phyloP scores from a whole-genome alignment of 2,888 invertebrate species.

The Hemistola chrysoprasaria region DNA sequence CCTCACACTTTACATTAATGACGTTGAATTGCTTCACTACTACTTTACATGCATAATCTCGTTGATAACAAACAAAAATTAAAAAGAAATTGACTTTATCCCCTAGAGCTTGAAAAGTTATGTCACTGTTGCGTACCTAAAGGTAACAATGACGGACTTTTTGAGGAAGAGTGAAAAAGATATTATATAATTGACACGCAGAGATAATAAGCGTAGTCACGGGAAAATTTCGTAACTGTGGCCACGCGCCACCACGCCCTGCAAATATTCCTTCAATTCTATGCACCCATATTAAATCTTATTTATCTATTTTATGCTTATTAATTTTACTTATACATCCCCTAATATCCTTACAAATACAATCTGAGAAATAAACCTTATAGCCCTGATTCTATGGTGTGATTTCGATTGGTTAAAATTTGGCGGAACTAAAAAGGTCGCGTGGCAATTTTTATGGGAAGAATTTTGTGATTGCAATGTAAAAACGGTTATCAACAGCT shows the following conservation, averaged over 20 bases:
- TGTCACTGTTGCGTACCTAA: no score
- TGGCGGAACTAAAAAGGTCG: slow-evolving; percentile 60
- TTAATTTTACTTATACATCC: slow-evolving; percentile 28
- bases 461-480: slow-evolving; percentile 37
- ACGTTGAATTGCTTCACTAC: no score
- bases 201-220: slow-evolving; percentile 50
- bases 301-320: slow-evolving; percentile 38
- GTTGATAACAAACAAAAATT: no score
- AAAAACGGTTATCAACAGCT: slow-evolving; percentile 33
- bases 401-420: slow-evolving; percentile 2
- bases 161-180: no score
- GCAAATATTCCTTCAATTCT: slow-evolving; percentile 45
- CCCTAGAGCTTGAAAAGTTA: no score
- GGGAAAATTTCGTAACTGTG: slow-evolving; percentile 65
- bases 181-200: no score
- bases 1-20: no score
- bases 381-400: background rate
- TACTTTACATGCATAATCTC: no score
- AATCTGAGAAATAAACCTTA: slow-evolving; percentile 2
- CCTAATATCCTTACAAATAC: slow-evolving; percentile 10
- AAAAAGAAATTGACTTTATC: no score
- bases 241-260: slow-evolving; percentile 71
- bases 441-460: slow-evolving; percentile 77
- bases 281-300: slow-evolving; percentile 32
- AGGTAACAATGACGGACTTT: no score